Conservation (phyloP, 2,797 vertebrate genomes). For the Phylloscopus collybita region DNA sequence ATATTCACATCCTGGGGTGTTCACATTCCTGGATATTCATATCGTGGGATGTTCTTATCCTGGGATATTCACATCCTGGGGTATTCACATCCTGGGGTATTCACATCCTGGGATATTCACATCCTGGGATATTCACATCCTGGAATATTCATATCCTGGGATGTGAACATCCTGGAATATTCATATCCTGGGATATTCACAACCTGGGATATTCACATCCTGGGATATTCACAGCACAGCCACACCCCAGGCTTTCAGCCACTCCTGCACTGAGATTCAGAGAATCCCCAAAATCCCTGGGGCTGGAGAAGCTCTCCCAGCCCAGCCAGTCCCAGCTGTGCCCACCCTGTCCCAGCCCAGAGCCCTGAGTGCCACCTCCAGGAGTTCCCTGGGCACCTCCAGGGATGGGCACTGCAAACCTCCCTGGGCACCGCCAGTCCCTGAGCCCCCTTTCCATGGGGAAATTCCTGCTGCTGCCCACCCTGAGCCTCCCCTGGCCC, state of each 20-base stretch:
- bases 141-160: too few species aligned
- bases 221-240: too few species aligned
- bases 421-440: not conserved
- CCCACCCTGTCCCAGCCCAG: not conserved
- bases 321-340: not conserved
- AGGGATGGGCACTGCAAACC: not conserved
- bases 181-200: too few species aligned
- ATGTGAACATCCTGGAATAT: too few species aligned
- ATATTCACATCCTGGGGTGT: too few species aligned
- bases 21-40: too few species aligned
- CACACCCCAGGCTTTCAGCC: not conserved
- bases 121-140: too few species aligned
- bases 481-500: not conserved
- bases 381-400: rapidly evolving
- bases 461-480: rapidly evolving
- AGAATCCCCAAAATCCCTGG: rapidly evolving
- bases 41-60: too few species aligned
- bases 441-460: not conserved
- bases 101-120: too few species aligned
- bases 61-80: too few species aligned
- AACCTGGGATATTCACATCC: too few species aligned
- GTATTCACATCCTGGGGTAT: too few species aligned
- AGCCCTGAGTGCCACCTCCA: not conserved
- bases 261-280: rapidly evolving
- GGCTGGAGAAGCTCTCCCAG: not conserved